Evolutionary conservation across 2,888 invertebrate genomes (phyloP).

Genomic region (Latrodectus hesperus): DNA sequence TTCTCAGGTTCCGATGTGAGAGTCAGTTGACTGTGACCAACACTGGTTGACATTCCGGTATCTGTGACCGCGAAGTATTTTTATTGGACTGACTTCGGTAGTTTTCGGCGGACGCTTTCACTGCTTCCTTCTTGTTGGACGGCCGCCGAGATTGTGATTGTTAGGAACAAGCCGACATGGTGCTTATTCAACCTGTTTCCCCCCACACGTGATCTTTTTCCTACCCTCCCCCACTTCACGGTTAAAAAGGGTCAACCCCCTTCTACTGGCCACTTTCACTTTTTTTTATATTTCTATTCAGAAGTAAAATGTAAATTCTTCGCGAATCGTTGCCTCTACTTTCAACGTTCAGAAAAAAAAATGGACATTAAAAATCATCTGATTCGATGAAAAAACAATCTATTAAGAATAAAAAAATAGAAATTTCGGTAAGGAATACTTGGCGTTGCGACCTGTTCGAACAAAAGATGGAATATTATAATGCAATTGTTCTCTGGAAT

Average conservation of each 20-base stretch:
- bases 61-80: background rate
- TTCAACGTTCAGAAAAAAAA: background rate
- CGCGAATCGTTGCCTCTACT: background rate
- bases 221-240: background rate
- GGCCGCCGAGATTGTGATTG: conserved; percentile 33
- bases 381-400: conserved; percentile 17
- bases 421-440: background rate
- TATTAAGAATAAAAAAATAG: background rate
- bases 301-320: background rate
- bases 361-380: background rate
- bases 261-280: conserved; percentile 13
- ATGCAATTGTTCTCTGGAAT: background rate
- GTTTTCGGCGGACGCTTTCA: conserved; percentile 23
- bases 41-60: conserved; percentile 52
- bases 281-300: conserved; percentile 7
- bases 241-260: conserved; percentile 52
- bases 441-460: background rate
- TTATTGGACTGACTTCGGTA: background rate
- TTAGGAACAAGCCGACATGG: conserved; percentile 38
- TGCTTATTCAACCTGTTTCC: conserved; percentile 36
- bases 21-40: conserved; percentile 62
- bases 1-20: conserved; percentile 64
- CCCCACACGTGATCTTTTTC: background rate
- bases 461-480: too few relatives aligned
- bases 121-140: conserved; percentile 43